phyloP scores from a whole-genome alignment of 2,888 invertebrate species.

The Danaus chrysippus region DNA sequence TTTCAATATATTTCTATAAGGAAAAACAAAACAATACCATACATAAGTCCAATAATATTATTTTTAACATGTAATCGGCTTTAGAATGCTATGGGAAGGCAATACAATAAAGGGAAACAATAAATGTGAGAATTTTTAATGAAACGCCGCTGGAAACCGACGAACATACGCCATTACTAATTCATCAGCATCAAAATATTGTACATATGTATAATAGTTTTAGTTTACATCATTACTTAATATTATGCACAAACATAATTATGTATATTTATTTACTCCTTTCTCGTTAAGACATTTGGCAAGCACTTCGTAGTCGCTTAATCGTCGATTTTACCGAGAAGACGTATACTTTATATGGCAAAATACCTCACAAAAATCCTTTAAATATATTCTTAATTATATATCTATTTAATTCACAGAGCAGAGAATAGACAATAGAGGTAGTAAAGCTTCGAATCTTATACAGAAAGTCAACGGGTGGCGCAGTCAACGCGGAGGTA shows the following conservation, averaged over 20 bases:
- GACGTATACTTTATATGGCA: no score
- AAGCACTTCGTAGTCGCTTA: no score
- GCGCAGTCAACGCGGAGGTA: slow-evolving; percentile 77
- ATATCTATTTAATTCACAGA: slow-evolving; percentile 68
- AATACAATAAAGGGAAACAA: slow-evolving; percentile 18
- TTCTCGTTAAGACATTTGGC: no score
- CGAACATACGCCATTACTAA: no score
- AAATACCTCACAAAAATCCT: no score
- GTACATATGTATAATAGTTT: no score
- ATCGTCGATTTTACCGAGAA: no score
- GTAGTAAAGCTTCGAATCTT: slow-evolving; percentile 65
- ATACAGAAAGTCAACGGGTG: slow-evolving; percentile 72
- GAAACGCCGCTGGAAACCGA: background rate
- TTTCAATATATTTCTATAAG: no score
- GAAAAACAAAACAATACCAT: background rate
- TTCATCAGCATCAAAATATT: background rate
- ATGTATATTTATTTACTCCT: no score
- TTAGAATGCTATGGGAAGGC: slow-evolving; percentile 19
- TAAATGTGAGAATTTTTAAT: background rate
- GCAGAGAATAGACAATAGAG: slow-evolving; percentile 74
- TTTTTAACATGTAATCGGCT: slow-evolving; percentile 35
- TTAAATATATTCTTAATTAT: slow-evolving; percentile 4
- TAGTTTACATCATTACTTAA: no score
- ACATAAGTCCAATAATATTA: slow-evolving; percentile 9
- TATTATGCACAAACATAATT: no score